These are phyloP conservation scores for Scaptomyza polygonia DNA, from an alignment of 2,888 invertebrate genomes.

Conservation along the genomic window DNA sequence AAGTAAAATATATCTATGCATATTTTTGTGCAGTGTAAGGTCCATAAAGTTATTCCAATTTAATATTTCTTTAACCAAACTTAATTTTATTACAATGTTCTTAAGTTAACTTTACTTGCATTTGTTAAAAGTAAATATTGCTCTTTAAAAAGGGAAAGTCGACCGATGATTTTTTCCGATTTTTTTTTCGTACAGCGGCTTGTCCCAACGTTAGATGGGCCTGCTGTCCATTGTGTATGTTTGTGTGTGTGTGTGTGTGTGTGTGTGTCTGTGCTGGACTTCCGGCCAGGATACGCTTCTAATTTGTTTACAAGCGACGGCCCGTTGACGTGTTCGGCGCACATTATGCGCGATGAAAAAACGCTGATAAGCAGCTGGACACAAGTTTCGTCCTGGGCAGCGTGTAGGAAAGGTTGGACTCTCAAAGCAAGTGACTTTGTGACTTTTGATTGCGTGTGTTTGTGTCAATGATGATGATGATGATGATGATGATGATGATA, in stretches of 20 bases:
- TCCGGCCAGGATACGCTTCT: conserved; percentile 78
- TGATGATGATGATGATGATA: background rate
- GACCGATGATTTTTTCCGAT: conserved; percentile 35
- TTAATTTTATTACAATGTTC: too few relatives aligned
- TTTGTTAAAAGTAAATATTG: too few relatives aligned
- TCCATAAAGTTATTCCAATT: too few relatives aligned
- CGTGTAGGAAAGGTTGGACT: background rate
- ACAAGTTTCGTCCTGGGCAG: conserved; percentile 25
- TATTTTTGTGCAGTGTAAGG: too few relatives aligned
- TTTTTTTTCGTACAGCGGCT: conserved; percentile 24
- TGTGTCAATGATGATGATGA: background rate
- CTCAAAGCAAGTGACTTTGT: conserved; percentile 38
- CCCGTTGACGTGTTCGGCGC: conserved; percentile 62
- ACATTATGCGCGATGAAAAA: conserved; percentile 74
- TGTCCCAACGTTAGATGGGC: conserved; percentile 27
- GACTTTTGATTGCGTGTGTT: conserved; percentile 52
- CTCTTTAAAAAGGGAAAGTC: conserved; percentile 59
- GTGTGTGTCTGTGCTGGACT: conserved; percentile 46
- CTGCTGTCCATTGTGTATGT: conserved; percentile 12
- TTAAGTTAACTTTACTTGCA: too few relatives aligned
- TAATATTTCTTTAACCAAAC: too few relatives aligned
- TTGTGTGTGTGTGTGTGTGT: conserved; percentile 10
- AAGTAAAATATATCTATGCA: too few relatives aligned
- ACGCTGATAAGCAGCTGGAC: conserved; percentile 68
- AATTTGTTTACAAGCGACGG: conserved; percentile 72